A percentile compares a stretch with the other conserved stretches of the same genome.
Conservation (phyloP, 2,113 vertebrate genomes). For the Trematomus loennbergii region DNA sequence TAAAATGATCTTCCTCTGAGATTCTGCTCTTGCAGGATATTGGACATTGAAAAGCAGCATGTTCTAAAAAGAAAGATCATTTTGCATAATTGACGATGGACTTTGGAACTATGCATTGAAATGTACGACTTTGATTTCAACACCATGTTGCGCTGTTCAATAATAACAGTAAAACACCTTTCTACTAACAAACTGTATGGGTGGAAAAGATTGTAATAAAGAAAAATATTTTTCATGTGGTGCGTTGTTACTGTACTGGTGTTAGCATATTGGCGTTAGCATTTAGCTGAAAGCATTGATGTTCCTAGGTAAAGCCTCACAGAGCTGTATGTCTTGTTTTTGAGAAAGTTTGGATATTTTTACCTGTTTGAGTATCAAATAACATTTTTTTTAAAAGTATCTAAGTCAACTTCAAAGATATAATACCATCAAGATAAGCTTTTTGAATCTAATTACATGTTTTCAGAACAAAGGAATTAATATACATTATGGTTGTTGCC, state of each 20-base stretch:
- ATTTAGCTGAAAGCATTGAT: too few species aligned
- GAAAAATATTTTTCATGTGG: conserved; percentile 74
- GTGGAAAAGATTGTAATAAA: conserved; percentile 81
- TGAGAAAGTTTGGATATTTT: too few species aligned
- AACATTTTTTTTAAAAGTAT: too few species aligned
- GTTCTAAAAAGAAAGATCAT: not conserved
- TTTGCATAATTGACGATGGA: conserved; percentile 34
- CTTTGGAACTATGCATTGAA: conserved; percentile 68
- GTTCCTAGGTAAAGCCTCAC: too few species aligned
- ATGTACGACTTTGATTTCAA: conserved; percentile 53
- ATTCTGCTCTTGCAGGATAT: conserved; percentile 14
- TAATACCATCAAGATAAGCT: too few species aligned
- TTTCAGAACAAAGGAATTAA: too few species aligned
- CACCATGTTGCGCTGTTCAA: conserved; percentile 64
- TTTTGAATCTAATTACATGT: too few species aligned
- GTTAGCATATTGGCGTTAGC: too few species aligned
- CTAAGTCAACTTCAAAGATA: too few species aligned
- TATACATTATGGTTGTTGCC: too few species aligned
- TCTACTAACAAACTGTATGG: conserved; percentile 68
- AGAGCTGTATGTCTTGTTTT: too few species aligned
- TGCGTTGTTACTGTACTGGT: conserved; percentile 5
- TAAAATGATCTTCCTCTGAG: conserved; percentile 13
- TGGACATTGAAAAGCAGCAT: not conserved
- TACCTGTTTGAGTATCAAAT: too few species aligned
- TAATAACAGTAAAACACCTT: conserved; percentile 62